These are phyloP conservation scores for Aleadryas rufinucha DNA, from an alignment of 2,113 vertebrate species.

Conservation along the genomic window DNA sequence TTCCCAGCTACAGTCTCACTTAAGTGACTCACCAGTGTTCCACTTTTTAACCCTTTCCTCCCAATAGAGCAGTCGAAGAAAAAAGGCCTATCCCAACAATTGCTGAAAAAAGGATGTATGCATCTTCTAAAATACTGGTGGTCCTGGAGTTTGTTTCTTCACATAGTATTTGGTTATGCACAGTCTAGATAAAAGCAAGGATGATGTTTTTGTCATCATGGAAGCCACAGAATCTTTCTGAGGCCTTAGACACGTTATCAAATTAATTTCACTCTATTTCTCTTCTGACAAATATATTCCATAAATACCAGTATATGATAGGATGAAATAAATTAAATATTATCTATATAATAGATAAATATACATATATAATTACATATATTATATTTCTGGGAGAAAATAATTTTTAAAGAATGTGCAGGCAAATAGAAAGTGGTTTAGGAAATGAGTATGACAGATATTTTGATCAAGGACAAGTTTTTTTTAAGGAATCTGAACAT, in stretches of 20 bases:
- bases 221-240: neutral
- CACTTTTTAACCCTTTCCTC: neutral
- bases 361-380: neutral
- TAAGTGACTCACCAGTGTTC: neutral
- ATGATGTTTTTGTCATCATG: neutral
- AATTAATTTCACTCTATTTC: neutral
- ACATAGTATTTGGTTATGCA: neutral
- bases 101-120: neutral
- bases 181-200: neutral
- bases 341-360: neutral
- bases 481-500: neutral
- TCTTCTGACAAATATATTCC: neutral
- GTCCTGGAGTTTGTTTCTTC: neutral
- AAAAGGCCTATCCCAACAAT: rapidly evolving
- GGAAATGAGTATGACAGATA: neutral
- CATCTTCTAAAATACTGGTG: neutral
- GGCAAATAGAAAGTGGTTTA: neutral
- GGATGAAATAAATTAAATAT: neutral
- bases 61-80: neutral
- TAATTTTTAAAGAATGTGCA: neutral
- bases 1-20: neutral
- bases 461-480: neutral
- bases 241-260: neutral
- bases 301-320: neutral
- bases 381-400: neutral